A percentile compares a stretch with the other conserved stretches of the same genome.
Evolutionary conservation across 2,797 vertebrate genomes (phyloP).

Genomic region (Enteromius radiatus): DNA sequence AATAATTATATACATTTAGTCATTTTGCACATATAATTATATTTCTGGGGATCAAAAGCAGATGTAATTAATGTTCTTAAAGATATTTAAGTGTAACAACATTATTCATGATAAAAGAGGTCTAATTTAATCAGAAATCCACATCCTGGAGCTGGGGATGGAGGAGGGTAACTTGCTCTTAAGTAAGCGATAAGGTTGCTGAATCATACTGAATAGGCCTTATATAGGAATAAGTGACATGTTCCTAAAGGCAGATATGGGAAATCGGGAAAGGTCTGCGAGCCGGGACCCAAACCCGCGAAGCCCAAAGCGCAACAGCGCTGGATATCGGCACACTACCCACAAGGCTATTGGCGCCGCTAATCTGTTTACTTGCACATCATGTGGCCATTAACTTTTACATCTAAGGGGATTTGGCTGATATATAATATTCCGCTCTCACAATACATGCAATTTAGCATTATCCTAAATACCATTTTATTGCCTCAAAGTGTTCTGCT

Average conservation of each 20-base stretch:
- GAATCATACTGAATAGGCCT: not conserved
- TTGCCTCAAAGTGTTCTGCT: not conserved
- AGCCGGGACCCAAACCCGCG: too few species aligned
- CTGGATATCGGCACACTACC: too few species aligned
- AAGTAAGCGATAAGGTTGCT: not conserved
- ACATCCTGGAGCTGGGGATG: not conserved
- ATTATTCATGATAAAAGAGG: not conserved
- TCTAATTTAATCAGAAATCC: not conserved
- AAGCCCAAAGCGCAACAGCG: too few species aligned
- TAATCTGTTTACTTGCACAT: too few species aligned
- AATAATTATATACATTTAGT: not conserved
- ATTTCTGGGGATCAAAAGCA: too few species aligned
- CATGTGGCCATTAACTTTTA: not conserved
- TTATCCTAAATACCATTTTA: not conserved
- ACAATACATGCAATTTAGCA: not conserved
- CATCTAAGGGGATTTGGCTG: not conserved
- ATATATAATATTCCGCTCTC: not conserved
- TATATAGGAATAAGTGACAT: not conserved
- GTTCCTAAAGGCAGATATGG: not conserved
- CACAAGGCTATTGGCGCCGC: too few species aligned
- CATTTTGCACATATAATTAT: too few species aligned
- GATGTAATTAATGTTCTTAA: too few species aligned
- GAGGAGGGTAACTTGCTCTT: not conserved
- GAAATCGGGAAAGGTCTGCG: too few species aligned
- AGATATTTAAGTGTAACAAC: not conserved